A percentile compares a stretch with the other conserved stretches of the same genome.
phyloP scores from a whole-genome alignment of 2,113 vertebrate genomes.

The Colossoma macropomum region DNA sequence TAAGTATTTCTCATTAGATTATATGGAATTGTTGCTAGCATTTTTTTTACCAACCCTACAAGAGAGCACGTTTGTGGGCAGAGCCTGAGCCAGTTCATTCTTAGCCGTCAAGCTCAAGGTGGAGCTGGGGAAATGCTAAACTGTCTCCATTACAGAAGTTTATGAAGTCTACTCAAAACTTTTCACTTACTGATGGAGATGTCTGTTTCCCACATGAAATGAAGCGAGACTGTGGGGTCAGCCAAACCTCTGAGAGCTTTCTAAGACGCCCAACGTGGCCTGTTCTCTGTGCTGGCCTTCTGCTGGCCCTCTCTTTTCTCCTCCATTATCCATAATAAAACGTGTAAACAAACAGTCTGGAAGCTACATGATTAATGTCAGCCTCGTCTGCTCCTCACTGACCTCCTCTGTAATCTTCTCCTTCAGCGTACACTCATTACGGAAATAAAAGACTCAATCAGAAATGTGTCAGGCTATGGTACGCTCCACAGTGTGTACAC shows the following conservation, averaged over 20 bases:
- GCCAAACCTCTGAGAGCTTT: background rate
- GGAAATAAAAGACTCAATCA: constrained; percentile 59
- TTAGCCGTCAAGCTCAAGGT: no score
- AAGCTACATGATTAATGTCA: constrained; percentile 61
- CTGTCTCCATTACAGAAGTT: no score
- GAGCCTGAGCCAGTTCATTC: no score
- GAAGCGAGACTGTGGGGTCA: background rate
- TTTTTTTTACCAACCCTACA: no score
- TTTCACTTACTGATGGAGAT: no score
- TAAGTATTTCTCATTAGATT: no score
- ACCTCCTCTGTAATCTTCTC: constrained; percentile 51
- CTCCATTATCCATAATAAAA: constrained; percentile 24
- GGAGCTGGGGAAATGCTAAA: no score
- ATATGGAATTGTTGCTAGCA: no score
- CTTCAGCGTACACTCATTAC: constrained; percentile 46
- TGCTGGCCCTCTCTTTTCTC: background rate
- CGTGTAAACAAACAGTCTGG: constrained; percentile 54
- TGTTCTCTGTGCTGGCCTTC: background rate
- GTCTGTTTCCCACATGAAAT: background rate
- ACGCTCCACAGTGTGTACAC: constrained; percentile 34
- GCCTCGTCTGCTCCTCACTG: constrained; percentile 34
- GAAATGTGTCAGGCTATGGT: constrained; percentile 59
- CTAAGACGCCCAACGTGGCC: background rate
- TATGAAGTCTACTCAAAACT: no score
- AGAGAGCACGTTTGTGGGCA: no score